Base-by-base conservation (phyloP, 1,140 invertebrate genomes). In the Drosophila sproati region DNA sequence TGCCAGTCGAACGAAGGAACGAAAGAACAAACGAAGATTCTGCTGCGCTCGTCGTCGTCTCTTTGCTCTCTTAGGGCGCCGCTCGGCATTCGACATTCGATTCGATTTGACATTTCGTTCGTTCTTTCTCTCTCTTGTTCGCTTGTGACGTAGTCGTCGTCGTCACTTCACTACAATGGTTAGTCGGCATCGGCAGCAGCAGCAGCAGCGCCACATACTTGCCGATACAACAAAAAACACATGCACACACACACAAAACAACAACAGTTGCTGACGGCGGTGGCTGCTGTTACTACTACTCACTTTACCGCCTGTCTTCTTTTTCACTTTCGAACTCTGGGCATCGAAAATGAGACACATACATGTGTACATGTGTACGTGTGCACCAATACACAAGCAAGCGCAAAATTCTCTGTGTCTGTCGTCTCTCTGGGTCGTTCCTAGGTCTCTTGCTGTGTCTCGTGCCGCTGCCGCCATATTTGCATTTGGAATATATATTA, bases 401-500 rank as follows among this genome's bases (percentile, higher is more conserved):
- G 41, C 41, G n/a, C 31, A 60, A 35, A 61, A 47, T 39, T 28
- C 35, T 12, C 48, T 47, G 59, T 47, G 63, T 57, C 67, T 52
- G 54, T 63, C 61, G 57, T 20, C 67, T 60, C 54, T 64, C 61
- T 39, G 35, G 63, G 29, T 43, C 45, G 57, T 57, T 55, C 37
- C 37, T 62, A 6, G 35, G 8, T 45, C 20, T 20, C 20, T 29
- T 67, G 56, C 43, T 59, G 45, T 68, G 81, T 85, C 77, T 85
- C 77, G 77, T 71, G 73, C 71, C 67, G 61, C 78, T 88, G 86
- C 86, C 85, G 85, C 85, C 85, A 89, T 89, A 86, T 89, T 89
- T 89, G 81, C 86, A 85, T 86, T 83, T 82, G 75, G 71, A 68
- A 80, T 82, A 82, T 80, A 73, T 76, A 72, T 82, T 82, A 82